A percentile compares a stretch with the other conserved stretches of the same genome.
Evolutionary conservation across 2,113 vertebrate genomes (phyloP).

Genomic region (Heterotilapia buettikoferi): DNA sequence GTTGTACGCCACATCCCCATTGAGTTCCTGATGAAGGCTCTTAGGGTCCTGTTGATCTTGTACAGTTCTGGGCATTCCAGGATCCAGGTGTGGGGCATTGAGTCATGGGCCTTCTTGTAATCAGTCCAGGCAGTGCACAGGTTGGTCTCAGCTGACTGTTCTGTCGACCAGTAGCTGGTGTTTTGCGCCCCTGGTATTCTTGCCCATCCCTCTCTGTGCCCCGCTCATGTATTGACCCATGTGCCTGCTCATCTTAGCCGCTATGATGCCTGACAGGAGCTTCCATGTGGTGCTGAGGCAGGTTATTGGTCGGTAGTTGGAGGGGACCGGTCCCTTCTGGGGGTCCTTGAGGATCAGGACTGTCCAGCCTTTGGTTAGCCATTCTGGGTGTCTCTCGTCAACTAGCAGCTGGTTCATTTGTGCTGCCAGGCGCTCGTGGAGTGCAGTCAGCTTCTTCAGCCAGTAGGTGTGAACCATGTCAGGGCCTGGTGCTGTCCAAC

Average conservation of each 20-base stretch:
- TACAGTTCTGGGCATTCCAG: rapidly evolving
- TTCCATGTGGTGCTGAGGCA: rapidly evolving
- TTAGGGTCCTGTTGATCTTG: too few relatives aligned
- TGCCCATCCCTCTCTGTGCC: rapidly evolving
- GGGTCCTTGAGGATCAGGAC: background rate
- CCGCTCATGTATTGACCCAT: rapidly evolving
- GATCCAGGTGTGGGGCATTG: too few relatives aligned
- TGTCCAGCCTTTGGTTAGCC: rapidly evolving
- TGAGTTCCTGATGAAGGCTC: too few relatives aligned
- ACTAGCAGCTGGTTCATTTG: background rate
- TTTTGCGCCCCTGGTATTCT: rapidly evolving
- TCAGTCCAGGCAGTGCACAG: rapidly evolving
- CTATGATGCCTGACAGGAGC: background rate
- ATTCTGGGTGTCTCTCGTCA: rapidly evolving
- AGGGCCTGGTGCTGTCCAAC: background rate
- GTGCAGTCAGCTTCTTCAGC: background rate
- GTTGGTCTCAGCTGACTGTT: background rate
- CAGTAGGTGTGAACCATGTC: rapidly evolving
- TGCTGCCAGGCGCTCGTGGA: rapidly evolving
- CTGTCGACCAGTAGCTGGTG: rapidly evolving
- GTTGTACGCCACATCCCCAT: too few relatives aligned
- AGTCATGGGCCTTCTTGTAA: rapidly evolving
- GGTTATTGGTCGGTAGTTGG: rapidly evolving
- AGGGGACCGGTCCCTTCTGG: rapidly evolving
- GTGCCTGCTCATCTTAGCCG: rapidly evolving